These are phyloP conservation scores for Stercorarius parasiticus DNA, from an alignment of 2,113 vertebrate species.

Conservation along the genomic window DNA sequence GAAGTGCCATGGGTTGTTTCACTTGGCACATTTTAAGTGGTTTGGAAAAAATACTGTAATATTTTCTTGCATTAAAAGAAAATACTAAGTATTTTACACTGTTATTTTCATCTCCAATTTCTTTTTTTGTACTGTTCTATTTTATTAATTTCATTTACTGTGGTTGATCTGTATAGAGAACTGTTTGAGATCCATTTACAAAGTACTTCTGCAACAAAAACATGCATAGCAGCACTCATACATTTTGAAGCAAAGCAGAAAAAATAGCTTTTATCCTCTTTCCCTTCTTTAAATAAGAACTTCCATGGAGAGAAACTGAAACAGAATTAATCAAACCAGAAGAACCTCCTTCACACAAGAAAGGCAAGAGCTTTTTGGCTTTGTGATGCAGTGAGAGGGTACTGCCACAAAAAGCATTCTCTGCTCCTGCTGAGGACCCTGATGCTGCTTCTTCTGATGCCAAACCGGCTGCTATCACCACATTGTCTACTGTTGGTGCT, in stretches of 20 bases:
- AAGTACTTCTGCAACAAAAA: background rate
- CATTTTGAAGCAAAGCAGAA: background rate
- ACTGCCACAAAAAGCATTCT: background rate
- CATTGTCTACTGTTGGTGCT: background rate
- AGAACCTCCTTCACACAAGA: background rate
- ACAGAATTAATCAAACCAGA: constrained; percentile 45
- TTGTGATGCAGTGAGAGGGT: background rate
- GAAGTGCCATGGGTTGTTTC: background rate
- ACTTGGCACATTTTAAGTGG: background rate
- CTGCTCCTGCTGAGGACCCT: constrained; percentile 28
- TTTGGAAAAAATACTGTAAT: background rate
- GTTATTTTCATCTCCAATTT: background rate
- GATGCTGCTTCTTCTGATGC: constrained; percentile 2
- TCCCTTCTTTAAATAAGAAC: background rate
- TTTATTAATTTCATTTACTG: background rate
- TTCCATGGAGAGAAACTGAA: constrained; percentile 39
- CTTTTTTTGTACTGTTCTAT: background rate
- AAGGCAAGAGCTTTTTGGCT: background rate
- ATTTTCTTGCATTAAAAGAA: background rate
- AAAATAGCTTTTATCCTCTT: background rate
- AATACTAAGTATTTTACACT: background rate
- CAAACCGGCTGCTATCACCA: background rate
- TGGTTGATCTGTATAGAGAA: background rate
- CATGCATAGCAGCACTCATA: background rate
- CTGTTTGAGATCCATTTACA: background rate